Evolutionary conservation across 1,140 invertebrate species (phyloP), one percentile per base, ranked within the genome.

Genomic region (Halesus radiatus): DNA sequence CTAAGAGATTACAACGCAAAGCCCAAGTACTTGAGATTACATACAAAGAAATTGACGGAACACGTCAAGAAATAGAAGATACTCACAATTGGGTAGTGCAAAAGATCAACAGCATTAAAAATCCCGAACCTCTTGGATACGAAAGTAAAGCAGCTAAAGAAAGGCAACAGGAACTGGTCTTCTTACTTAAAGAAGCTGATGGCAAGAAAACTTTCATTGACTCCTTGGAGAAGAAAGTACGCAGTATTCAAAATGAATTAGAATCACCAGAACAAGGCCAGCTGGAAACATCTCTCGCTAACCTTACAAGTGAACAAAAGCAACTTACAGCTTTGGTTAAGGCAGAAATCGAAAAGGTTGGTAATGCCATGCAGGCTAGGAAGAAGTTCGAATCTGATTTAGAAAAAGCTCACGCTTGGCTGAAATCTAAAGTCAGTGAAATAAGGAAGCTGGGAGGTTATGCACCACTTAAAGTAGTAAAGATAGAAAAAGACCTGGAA

Each of bases 201-300:
- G 93, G 93, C 6, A 97, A 97, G 86, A 93, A 95, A 84, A 92
- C 95, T 2, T 89, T 96, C 6, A 93, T 96, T 53, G 94, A 96
- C 81, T 94, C 94, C 3, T 87, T 98, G 8, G 93, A 95, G 82
- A 96, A 96, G 86, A 94, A 96, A 62, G 92, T 97, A 4, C 92
- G 93, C 56, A 95, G 94, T 73, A 94, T 98, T 89, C 92, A 95
- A 84, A 92, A 94, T 80, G 96, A 98, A 86, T 86, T 98, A n/a
- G 96, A 98, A 85, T 91, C 92, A 75, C 91, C 91, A 20, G 95
- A 96, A 85, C 93, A 95, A 79, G 92, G 92, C 79, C 92, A 95
- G 85, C 84, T 96, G 56, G 94, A 95, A 85, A 90, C 91, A 0
- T 91, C 93, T 18, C 87, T 94, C 73, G 91, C 90, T 81, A 92